Evolutionary conservation across 2,797 vertebrate species (phyloP).

Genomic region (Ctenochaetus hawaiiensis): DNA sequence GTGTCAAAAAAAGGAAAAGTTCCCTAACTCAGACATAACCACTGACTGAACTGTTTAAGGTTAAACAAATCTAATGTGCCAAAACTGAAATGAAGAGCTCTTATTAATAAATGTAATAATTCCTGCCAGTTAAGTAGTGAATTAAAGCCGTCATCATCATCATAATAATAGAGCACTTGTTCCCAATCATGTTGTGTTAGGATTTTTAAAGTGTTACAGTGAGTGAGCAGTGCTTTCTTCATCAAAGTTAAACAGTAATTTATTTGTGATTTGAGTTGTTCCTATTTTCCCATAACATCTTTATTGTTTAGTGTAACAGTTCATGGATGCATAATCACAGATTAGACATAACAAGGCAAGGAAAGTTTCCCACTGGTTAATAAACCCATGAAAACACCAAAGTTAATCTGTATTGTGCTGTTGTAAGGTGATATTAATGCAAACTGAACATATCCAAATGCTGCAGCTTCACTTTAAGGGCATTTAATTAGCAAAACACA

Average conservation of each 20-base stretch:
- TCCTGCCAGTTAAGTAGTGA: neutral
- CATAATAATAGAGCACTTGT: neutral
- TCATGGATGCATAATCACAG: neutral
- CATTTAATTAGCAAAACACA: too few relatives aligned
- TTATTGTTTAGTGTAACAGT: neutral
- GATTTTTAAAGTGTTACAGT: conserved; percentile 8
- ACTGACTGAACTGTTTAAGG: neutral
- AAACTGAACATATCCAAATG: too few relatives aligned
- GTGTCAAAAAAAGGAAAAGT: conserved; percentile 6
- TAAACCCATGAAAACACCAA: too few relatives aligned
- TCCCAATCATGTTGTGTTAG: conserved; percentile 4
- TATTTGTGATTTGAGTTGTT: neutral
- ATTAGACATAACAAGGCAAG: too few relatives aligned
- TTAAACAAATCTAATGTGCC: neutral
- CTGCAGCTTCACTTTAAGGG: too few relatives aligned
- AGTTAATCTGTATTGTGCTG: too few relatives aligned
- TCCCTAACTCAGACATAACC: conserved; percentile 2
- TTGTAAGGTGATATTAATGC: too few relatives aligned
- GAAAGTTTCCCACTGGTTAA: too few relatives aligned
- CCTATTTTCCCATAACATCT: neutral
- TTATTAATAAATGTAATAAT: conserved; percentile 5
- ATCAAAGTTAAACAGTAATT: neutral
- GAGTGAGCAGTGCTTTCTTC: neutral
- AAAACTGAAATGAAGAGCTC: neutral
- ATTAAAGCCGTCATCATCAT: neutral